Base-by-base conservation (phyloP, 53 echinoderm and acorn worm genomes). In the Paracentrotus lividus region DNA sequence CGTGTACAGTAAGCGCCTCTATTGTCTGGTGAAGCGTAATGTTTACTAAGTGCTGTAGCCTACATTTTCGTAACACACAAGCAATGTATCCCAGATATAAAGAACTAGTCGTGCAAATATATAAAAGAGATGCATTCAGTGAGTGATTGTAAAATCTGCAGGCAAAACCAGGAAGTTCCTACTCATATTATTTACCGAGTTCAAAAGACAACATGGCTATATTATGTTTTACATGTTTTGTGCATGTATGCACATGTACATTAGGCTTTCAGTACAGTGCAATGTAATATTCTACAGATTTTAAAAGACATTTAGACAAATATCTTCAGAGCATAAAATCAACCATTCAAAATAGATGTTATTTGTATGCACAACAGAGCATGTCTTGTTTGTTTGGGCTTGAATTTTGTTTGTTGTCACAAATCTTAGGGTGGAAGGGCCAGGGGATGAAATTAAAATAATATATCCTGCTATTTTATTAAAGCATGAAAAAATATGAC, bases 91-190 rank as follows among this genome's bases (percentile, higher is more conserved):
- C 2, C 1, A 2, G 13, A 57, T 57, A 4, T 57, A 29, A 64
- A 27, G 31, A 0, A 64, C 31, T 31, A 34, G 40, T 72, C 36
- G 1, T 4, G 38, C 20, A 40, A 72, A 72, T 40, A 36, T 18
- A 3, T n/a, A 72, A 72, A 72, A 40, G 40, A 36, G 20, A 18
- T 72, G 20, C 40, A 72, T 10, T 72, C 20, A 40, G 72, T 72
- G 16, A 20, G 40, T 36, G 40, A 72, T 38, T 72, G 40, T 20
- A 40, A 72, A 72, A 36, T 21, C 72, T 72, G 36, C 14, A 16
- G 72, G 40, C 72, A 72, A 40, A 72, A 72, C 72, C 72, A 72
- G 72, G 72, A 72, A 72, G 72, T 72, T 36, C 36, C 72, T 72
- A 72, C 72, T 72, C 72, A 36, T 38, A 72, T 38, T 38, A 36